Evolutionary conservation across 1,140 invertebrate genomes (phyloP).

Genomic region (Ceratitis capitata): DNA sequence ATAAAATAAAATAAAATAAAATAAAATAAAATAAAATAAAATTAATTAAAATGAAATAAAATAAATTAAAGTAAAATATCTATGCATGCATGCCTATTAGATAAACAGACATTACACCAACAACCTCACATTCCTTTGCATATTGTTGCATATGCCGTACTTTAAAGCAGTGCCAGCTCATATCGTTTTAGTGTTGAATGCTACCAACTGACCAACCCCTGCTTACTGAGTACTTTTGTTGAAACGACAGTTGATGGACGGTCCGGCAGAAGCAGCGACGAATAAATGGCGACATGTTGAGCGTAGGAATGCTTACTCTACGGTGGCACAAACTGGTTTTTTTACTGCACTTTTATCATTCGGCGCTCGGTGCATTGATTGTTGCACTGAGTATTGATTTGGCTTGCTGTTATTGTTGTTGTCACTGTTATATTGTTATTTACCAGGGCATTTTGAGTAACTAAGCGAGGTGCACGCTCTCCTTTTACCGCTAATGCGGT

Average conservation of each 20-base stretch:
- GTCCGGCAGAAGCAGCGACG: too few relatives aligned
- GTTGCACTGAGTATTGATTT: background rate
- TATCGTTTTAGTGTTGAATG: background rate
- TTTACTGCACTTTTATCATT: background rate
- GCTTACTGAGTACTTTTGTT: conserved; percentile 1
- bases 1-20: too few relatives aligned
- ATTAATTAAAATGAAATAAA: too few relatives aligned
- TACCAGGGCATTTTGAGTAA: background rate
- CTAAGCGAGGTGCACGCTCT: background rate
- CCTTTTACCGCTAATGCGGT: background rate
- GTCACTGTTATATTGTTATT: background rate
- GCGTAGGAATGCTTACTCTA: background rate
- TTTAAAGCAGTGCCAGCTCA: background rate
- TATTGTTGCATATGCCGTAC: background rate
- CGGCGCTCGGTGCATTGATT: background rate
- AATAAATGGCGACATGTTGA: too few relatives aligned
- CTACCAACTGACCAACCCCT: background rate
- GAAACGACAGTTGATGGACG: background rate
- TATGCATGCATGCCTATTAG: too few relatives aligned
- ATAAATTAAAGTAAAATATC: too few relatives aligned
- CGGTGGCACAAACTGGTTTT: background rate
- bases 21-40: too few relatives aligned
- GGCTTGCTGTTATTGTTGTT: background rate
- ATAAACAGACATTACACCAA: too few relatives aligned
- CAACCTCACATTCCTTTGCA: background rate